These are phyloP conservation scores for Catostylus mosaicus DNA, from an alignment of 30 jellyfish, hydroid and myxozoan species.

Conservation along the genomic window DNA sequence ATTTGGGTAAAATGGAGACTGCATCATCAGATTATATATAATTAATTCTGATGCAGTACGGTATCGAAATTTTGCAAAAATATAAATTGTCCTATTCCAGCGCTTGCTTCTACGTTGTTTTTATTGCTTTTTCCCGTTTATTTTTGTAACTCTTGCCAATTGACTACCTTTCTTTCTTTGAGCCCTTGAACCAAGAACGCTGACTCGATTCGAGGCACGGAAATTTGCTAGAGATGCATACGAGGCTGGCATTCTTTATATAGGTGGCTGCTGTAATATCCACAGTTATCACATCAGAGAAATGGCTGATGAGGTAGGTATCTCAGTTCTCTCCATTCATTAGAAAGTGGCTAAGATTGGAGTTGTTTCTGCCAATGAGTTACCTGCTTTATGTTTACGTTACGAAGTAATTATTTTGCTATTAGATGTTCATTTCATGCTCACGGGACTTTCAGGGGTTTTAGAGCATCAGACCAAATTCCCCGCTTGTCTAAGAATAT, in stretches of 20 bases:
- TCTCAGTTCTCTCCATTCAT: background rate
- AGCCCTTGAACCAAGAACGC: slow-evolving; percentile 53
- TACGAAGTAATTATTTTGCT: background rate
- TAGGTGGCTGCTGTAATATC: slow-evolving; percentile 54
- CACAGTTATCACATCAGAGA: slow-evolving; percentile 60
- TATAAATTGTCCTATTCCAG: no score
- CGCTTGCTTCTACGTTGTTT: no score
- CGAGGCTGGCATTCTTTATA: slow-evolving; percentile 57
- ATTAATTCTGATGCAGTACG: no score
- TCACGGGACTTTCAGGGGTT: background rate
- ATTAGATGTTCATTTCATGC: background rate
- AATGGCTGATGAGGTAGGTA: slow-evolving; percentile 41
- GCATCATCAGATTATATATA: no score
- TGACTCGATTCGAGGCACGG: slow-evolving; percentile 52
- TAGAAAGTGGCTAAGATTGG: background rate
- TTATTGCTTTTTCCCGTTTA: no score
- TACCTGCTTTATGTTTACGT: background rate
- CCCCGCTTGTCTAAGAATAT: background rate
- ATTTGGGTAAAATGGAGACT: no score
- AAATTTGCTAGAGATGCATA: slow-evolving; percentile 64
- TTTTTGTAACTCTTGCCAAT: no score
- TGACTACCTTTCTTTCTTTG: background rate
- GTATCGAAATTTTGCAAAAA: no score
- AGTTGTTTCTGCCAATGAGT: background rate
- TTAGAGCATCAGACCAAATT: background rate